phyloP scores from a whole-genome alignment of 1,140 invertebrate species.

The Hydropsyche tenuis region DNA sequence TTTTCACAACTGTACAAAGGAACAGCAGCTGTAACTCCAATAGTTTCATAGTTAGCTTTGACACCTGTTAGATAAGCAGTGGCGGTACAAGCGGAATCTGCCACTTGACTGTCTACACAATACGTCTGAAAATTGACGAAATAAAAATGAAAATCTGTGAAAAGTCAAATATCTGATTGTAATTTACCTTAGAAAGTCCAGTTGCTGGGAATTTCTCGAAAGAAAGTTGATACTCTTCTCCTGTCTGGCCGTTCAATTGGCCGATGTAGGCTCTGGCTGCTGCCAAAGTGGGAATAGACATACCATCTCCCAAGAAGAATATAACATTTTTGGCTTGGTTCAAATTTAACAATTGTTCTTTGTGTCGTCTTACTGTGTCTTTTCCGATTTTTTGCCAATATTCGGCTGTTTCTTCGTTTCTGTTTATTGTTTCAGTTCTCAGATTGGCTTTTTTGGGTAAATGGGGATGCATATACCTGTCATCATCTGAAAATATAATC shows the following conservation, averaged over 20 bases:
- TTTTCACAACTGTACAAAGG: constrained; percentile 65
- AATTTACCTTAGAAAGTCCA: constrained; percentile 73
- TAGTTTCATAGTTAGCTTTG: constrained; percentile 80
- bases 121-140: constrained; percentile 72
- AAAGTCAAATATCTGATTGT: background rate
- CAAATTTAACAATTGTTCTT: constrained; percentile 64
- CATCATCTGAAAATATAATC: constrained; percentile 18
- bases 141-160: background rate
- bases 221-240: constrained; percentile 72
- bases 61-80: constrained; percentile 86
- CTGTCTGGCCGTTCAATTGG: constrained; percentile 64
- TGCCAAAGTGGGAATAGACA: constrained; percentile 77
- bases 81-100: constrained; percentile 79
- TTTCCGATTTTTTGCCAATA: constrained; percentile 55
- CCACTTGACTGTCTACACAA: constrained; percentile 78
- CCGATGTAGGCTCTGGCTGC: constrained; percentile 74
- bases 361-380: constrained; percentile 57
- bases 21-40: constrained; percentile 76
- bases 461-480: constrained; percentile 6
- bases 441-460: background rate
- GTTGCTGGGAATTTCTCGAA: constrained; percentile 81
- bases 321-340: constrained; percentile 70
- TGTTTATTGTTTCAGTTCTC: background rate
- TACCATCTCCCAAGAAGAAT: constrained; percentile 81
- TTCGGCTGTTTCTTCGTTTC: constrained; percentile 52